Percentiles rank a stretch among this genome's conserved stretches.
These are phyloP conservation scores for Drosophila takahashii DNA, from an alignment of 1,140 invertebrate genomes.

Conservation along the genomic window DNA sequence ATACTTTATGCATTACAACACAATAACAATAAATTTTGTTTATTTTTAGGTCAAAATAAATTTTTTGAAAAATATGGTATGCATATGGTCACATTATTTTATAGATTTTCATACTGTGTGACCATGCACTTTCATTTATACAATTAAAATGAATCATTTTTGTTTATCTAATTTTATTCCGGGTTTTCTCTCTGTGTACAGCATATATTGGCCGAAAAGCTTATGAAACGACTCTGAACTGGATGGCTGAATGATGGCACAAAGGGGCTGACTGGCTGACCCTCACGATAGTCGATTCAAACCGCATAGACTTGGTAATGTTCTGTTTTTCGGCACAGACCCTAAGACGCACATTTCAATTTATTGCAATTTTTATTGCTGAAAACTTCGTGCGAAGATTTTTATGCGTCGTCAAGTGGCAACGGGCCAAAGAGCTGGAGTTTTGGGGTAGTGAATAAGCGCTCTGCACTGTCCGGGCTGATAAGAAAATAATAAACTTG, in stretches of 20 bases:
- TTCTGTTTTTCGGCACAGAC: slow-evolving; percentile 46
- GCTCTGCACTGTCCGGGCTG: slow-evolving; percentile 43
- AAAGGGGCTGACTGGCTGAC: slow-evolving; percentile 32
- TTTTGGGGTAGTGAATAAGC: slow-evolving; percentile 16
- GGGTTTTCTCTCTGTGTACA: background rate
- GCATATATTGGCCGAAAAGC: slow-evolving; percentile 46
- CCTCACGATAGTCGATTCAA: slow-evolving; percentile 37
- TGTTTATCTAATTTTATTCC: too few relatives aligned
- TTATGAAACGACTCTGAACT: slow-evolving; percentile 52
- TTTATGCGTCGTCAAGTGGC: slow-evolving; percentile 73
- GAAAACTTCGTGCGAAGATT: slow-evolving; percentile 62
- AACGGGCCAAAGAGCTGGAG: slow-evolving; percentile 9
- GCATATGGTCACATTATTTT: too few relatives aligned
- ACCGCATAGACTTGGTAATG: slow-evolving; percentile 61
- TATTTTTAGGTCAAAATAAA: too few relatives aligned
- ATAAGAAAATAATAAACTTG: slow-evolving; percentile 78
- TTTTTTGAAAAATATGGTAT: too few relatives aligned
- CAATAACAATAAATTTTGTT: too few relatives aligned
- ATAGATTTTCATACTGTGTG: too few relatives aligned
- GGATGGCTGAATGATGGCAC: slow-evolving; percentile 42
- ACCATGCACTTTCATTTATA: too few relatives aligned
- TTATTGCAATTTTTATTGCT: slow-evolving; percentile 76
- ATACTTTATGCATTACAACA: too few relatives aligned
- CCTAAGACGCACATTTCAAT: slow-evolving; percentile 70
- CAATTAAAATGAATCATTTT: too few relatives aligned